phyloP scores from a whole-genome alignment of 2,888 invertebrate species.

The Polylopha cassiicola region DNA sequence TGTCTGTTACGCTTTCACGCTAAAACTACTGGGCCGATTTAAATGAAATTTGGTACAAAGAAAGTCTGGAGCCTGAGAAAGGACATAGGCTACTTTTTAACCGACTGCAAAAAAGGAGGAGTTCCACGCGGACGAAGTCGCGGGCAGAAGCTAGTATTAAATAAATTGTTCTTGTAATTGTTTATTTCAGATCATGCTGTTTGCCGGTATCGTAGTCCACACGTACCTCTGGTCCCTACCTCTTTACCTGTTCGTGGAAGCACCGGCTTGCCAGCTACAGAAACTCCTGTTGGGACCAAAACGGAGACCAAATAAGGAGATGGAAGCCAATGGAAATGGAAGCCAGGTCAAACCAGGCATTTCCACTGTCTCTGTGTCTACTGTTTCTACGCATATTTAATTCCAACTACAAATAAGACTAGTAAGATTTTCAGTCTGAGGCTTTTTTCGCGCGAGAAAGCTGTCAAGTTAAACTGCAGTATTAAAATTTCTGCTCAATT shows the following conservation, averaged over 20 bases:
- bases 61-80: too few species aligned
- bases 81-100: too few species aligned
- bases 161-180: too few species aligned
- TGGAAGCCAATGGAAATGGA: conserved; percentile 43
- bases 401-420: conserved; percentile 9
- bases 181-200: conserved; percentile 63
- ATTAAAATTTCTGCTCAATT: too few species aligned
- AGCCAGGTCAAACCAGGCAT: conserved; percentile 61
- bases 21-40: too few species aligned
- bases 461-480: too few species aligned
- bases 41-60: too few species aligned
- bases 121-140: too few species aligned
- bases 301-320: conserved; percentile 41
- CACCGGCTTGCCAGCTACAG: conserved; percentile 62
- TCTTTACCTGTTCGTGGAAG: conserved; percentile 64
- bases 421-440: conserved; percentile 14
- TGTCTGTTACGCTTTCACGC: too few species aligned
- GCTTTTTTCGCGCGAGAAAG: too few species aligned
- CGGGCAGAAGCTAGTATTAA: too few species aligned
- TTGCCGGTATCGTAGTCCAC: conserved; percentile 59
- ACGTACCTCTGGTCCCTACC: conserved; percentile 59
- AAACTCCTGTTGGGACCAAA: conserved; percentile 59
- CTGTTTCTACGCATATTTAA: conserved; percentile 68
- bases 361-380: conserved; percentile 60
- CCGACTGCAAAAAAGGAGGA: too few species aligned